Conservation (phyloP, 2,113 vertebrate species). For the Ictidomys tridecemlineatus region DNA sequence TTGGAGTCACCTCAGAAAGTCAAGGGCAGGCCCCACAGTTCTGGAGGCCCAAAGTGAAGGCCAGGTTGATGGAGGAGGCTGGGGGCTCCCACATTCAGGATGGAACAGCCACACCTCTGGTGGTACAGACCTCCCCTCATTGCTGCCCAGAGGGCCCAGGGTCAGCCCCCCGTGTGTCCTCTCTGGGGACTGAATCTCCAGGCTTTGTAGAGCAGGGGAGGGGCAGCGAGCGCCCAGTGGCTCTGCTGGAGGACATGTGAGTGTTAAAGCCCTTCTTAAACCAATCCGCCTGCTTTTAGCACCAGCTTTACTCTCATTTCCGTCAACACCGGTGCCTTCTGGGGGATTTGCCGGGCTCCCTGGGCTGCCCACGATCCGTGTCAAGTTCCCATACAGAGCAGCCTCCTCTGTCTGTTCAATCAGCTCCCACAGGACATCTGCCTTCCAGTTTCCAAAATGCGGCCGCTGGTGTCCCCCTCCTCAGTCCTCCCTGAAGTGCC, state of each 20-base stretch:
- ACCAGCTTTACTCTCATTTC: background rate
- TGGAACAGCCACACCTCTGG: background rate
- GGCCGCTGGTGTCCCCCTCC: background rate
- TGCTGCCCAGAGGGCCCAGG: fast-evolving
- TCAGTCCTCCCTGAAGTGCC: background rate
- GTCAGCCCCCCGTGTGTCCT: background rate
- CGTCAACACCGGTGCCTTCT: background rate
- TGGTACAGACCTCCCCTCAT: fast-evolving
- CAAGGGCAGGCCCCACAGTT: too few relatives aligned
- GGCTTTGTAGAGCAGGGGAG: background rate
- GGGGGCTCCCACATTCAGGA: background rate
- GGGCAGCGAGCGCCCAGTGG: background rate
- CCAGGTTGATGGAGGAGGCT: background rate
- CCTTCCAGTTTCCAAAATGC: background rate
- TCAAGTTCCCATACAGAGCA: background rate
- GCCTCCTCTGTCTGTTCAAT: fast-evolving
- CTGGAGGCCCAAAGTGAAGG: background rate
- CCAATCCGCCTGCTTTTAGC: background rate
- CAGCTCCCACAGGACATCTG: fast-evolving
- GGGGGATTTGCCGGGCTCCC: background rate
- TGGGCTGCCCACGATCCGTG: background rate
- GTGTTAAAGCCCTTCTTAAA: background rate
- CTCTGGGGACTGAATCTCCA: background rate
- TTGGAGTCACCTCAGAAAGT: background rate
- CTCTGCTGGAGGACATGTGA: background rate